These are phyloP conservation scores for Hydrotaea diabolus DNA, from an alignment of 2,888 invertebrate species.

Conservation along the genomic window DNA sequence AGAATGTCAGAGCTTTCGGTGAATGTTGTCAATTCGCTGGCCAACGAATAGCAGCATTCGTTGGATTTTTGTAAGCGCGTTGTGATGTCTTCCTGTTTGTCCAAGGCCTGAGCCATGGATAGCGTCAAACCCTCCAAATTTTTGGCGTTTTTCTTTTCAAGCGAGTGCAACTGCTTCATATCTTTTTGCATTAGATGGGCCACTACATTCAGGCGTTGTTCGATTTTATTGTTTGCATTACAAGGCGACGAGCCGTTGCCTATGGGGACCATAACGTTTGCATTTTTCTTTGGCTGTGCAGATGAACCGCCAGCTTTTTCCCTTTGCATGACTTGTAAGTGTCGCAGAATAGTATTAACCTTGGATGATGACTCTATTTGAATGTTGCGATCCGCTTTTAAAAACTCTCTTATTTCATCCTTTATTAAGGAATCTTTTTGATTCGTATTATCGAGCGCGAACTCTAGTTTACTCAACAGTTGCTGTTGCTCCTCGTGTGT, in stretches of 20 bases:
- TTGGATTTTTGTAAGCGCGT: slow-evolving; percentile 65
- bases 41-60: slow-evolving; percentile 74
- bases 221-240: slow-evolving; percentile 63
- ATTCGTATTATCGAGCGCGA: slow-evolving; percentile 43
- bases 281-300: slow-evolving; percentile 40
- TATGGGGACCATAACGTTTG: slow-evolving; percentile 66
- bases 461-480: slow-evolving; percentile 73
- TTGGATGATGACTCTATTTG: slow-evolving; percentile 71
- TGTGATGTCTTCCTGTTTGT: slow-evolving; percentile 70
- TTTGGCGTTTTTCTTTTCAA: slow-evolving; percentile 68
- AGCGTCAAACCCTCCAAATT: slow-evolving; percentile 76
- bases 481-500: slow-evolving; percentile 72
- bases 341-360: slow-evolving; percentile 72
- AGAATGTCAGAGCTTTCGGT: slow-evolving; percentile 77
- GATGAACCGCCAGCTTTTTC: slow-evolving; percentile 56
- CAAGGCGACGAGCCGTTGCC: slow-evolving; percentile 1
- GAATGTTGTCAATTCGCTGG: slow-evolving; percentile 75
- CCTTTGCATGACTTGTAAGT: slow-evolving; percentile 72
- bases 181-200: slow-evolving; percentile 70
- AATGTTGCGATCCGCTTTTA: slow-evolving; percentile 62
- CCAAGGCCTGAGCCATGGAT: slow-evolving; percentile 71
- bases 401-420: slow-evolving; percentile 67
- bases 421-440: slow-evolving; percentile 52
- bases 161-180: slow-evolving; percentile 68
- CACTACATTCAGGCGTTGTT: slow-evolving; percentile 66